Evolutionary conservation across 2,797 vertebrate species (phyloP), one percentile per base, ranked within the genome.

Genomic region (Sylvilagus floridanus): DNA sequence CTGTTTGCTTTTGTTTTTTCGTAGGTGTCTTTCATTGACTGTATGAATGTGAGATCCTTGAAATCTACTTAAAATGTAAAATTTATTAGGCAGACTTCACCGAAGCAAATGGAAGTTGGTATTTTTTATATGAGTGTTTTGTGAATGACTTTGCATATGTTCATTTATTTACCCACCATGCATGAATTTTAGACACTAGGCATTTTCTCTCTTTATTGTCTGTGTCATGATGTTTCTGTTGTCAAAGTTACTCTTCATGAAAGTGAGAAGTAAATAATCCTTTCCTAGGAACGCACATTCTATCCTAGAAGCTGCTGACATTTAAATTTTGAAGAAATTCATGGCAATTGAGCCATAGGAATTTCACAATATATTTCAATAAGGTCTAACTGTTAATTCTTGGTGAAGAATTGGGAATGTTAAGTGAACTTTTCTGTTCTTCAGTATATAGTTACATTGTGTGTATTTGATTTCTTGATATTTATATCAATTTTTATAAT

Each of bases 261-360:
- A 54, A 24, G 11, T 52, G 32, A 68, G 68, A 79, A 71, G 21
- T 73, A 71, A 57, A 71, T 75, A 42, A 19, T 62, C 30, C 1
- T 76, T 57, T 47, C 22, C n/a, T 62, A 12, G 76, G 54, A 88
- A 28, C 68, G 26, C 17, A 4, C 30, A 21, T 69, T 47, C 9
- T 17, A 32, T 60, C 6, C 12, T n/a, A 63, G 19, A 60, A 77
- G 17, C 6, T 60, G 87, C n/a, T 69, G 16, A 57, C 19, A 50
- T 73, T 93, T 91, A 65, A 73, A 90, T 79, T 8, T 21, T 17
- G 84, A 91, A 91, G 30, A 79, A 92, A 77, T 47, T 82, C 81
- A 52, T 12, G 19, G 52, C 50, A 78, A 30, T 28, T 91, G 24
- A 84, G 37, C 1, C 69, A 54, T 10, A 82, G 30, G 37, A 32